Evolutionary conservation across 2,888 invertebrate species (phyloP).

Genomic region (Spodoptera exigua): DNA sequence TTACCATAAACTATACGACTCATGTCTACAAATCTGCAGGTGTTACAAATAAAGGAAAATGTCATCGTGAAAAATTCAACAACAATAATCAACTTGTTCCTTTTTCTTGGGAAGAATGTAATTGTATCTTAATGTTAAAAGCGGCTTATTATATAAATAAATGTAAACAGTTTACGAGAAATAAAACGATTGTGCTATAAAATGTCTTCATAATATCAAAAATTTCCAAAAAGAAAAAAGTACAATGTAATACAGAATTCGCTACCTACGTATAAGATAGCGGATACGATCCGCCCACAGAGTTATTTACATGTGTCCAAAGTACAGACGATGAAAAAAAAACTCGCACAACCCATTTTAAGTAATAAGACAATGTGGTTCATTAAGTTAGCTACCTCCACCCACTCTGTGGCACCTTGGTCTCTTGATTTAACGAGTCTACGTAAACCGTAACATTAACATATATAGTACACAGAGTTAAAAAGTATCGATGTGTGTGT

Average conservation of each 20-base stretch:
- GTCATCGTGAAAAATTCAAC: too few species aligned
- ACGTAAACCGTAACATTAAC: conserved; percentile 53
- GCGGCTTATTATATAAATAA: too few species aligned
- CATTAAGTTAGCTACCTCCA: conserved; percentile 79
- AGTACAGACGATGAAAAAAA: conserved; percentile 67
- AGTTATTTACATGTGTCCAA: conserved; percentile 78
- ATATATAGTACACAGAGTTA: conserved; percentile 14
- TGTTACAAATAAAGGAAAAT: too few species aligned
- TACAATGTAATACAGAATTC: conserved; percentile 50
- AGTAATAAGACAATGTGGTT: conserved; percentile 87
- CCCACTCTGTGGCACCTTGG: conserved; percentile 75
- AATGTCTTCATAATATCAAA: conserved; percentile 12
- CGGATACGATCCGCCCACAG: conserved; percentile 80
- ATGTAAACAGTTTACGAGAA: neutral
- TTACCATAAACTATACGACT: too few species aligned
- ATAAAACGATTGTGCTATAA: conserved; percentile 1
- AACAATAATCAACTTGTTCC: too few species aligned
- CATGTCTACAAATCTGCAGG: too few species aligned
- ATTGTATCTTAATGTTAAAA: too few species aligned
- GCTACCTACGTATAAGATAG: conserved; percentile 66
- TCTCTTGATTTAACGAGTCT: conserved; percentile 57
- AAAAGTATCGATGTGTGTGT: conserved; percentile 20
- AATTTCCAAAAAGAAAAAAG: conserved; percentile 34
- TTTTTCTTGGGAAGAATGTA: too few species aligned
- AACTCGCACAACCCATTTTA: conserved; percentile 79